These are phyloP conservation scores for Cydia splendana DNA, from an alignment of 1,140 invertebrate species.

Conservation along the genomic window DNA sequence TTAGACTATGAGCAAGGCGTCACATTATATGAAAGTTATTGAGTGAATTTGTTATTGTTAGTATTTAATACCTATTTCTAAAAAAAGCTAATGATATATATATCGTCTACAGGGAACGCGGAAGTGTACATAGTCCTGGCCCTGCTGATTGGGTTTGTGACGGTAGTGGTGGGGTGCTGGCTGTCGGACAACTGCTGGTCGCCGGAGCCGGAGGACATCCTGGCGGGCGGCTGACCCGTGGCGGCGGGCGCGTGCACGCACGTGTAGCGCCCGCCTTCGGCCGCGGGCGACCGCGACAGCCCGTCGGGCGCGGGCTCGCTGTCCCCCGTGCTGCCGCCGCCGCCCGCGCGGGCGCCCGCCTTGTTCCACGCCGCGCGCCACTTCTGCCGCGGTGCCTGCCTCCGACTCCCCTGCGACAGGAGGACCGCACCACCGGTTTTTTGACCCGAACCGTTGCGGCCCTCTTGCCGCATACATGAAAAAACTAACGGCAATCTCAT, in stretches of 20 bases:
- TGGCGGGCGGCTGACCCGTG: conserved; percentile 84
- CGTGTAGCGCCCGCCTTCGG: conserved; percentile 77
- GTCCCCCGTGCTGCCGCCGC: conserved; percentile 65
- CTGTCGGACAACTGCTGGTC: conserved; percentile 88
- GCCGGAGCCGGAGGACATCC: conserved; percentile 84
- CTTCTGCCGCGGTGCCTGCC: conserved; percentile 63
- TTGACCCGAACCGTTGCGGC: conserved; percentile 57
- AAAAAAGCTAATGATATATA: not conserved
- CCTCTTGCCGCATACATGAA: conserved; percentile 62
- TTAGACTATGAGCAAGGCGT: too few species aligned
- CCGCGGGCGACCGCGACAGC: conserved; percentile 57
- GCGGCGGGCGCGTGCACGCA: conserved; percentile 79
- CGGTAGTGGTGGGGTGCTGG: conserved; percentile 87
- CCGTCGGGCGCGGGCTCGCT: conserved; percentile 58
- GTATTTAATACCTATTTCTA: not conserved
- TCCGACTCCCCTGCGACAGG: conserved; percentile 58
- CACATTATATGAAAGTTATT: too few species aligned
- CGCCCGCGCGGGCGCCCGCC: conserved; percentile 54
- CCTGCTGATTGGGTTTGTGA: conserved; percentile 84
- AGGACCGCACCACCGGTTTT: conserved; percentile 51
- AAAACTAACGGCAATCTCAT: conserved; percentile 69
- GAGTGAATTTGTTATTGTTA: too few species aligned
- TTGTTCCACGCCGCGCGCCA: conserved; percentile 62
- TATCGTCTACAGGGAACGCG: conserved; percentile 81
- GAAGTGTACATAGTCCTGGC: conserved; percentile 87